Evolutionary conservation across 2,888 invertebrate species (phyloP).

Genomic region (Drosophila sordidula): DNA sequence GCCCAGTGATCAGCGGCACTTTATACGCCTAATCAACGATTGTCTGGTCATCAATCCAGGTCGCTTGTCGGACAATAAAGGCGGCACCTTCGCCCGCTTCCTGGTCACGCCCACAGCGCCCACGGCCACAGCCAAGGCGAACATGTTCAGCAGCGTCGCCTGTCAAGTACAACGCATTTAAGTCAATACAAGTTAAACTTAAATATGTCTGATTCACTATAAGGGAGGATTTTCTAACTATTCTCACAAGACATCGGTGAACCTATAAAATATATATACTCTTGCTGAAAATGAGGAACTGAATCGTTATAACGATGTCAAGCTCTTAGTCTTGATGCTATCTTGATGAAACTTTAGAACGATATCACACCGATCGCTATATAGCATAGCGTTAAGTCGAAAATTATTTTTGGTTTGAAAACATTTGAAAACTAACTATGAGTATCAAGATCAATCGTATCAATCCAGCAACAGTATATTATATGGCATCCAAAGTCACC

Average conservation of each 20-base stretch:
- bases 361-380: too few relatives aligned
- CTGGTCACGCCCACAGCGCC: slow-evolving; percentile 86
- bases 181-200: slow-evolving; percentile 20
- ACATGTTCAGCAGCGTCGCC: slow-evolving; percentile 84
- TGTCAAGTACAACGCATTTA: slow-evolving; percentile 85
- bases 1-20: slow-evolving; percentile 94
- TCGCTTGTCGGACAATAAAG: slow-evolving; percentile 89
- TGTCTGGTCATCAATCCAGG: slow-evolving; percentile 95
- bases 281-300: neutral
- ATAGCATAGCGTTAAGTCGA: too few relatives aligned
- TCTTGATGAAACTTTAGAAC: too few relatives aligned
- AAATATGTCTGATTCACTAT: neutral
- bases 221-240: neutral
- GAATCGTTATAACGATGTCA: too few relatives aligned
- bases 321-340: too few relatives aligned
- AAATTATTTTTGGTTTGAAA: too few relatives aligned
- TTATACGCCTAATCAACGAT: slow-evolving; percentile 92
- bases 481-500: too few relatives aligned
- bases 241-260: neutral
- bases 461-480: too few relatives aligned
- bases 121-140: slow-evolving; percentile 75
- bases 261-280: too few relatives aligned
- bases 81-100: slow-evolving; percentile 92
- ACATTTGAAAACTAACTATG: too few relatives aligned
- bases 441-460: too few relatives aligned